Evolutionary conservation across 2,888 invertebrate genomes (phyloP), one percentile per base, ranked within the genome.

Genomic region (Halictus ligatus): DNA sequence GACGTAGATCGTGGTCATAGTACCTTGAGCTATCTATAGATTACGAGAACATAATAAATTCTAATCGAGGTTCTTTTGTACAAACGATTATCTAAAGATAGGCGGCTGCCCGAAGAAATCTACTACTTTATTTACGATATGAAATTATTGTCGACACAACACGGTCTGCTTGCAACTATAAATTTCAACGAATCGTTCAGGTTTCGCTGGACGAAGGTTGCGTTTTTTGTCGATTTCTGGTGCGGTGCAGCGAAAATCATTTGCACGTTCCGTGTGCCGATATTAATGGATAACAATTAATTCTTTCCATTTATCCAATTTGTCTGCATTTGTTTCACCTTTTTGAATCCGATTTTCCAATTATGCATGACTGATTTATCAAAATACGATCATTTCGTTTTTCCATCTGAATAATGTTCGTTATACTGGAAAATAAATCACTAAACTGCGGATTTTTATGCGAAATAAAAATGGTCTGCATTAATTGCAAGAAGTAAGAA

Each of bases 21-120:
- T 18, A 25, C 46, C 46, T 48, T 48, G 25, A 25, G 48, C 46
- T 72, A 48, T 46, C 48, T 48, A 43, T 72, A 72, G 72, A 72
- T 73, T 25, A 21, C 73, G 25, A 18, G 46, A 73, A 48, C 73
- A 73, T 73, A 73, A 73, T 35, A 74, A 74, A 74, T 74, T 74
- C 18, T 74, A 74, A 74, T 74, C 73, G 73, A 50, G 50, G 48
- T 74, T 50, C 21, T 50, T 50, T 29, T 12, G 54, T 75, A 75
- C 8, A 54, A 73, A 73, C 73, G 48, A 71, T 40, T 43, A n/a
- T 71, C 71, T 43, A 71, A 71, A 71, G 71, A 71, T 71, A 71
- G n/a, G 6, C 40, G 18, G 12, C 21, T 13, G n/a, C 12, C 71
- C 13, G 40, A 43, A 43, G 13, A n/a, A 43, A n/a, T n/a, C n/a